Percentiles rank a stretch among this genome's conserved stretches.
These are phyloP conservation scores for Mola mola DNA, from an alignment of 2,113 vertebrate species.

Conservation along the genomic window DNA sequence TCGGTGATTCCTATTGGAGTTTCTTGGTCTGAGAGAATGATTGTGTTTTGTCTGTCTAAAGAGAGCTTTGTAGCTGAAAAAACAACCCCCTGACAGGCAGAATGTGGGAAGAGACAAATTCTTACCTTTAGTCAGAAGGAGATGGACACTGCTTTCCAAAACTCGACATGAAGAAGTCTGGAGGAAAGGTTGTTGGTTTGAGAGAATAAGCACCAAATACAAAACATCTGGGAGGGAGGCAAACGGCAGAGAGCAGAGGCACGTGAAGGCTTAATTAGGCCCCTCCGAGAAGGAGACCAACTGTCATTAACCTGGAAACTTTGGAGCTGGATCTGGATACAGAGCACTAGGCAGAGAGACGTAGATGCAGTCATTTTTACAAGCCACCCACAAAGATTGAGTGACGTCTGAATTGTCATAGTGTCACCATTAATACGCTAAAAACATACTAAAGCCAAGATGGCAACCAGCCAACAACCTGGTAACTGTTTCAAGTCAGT, in stretches of 20 bases:
- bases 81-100: constrained; percentile 38
- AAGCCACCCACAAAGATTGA: too few relatives aligned
- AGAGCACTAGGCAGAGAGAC: neutral
- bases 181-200: constrained; percentile 3
- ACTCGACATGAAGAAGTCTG: constrained; percentile 1
- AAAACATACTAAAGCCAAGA: too few relatives aligned
- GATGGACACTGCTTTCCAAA: constrained; percentile 34
- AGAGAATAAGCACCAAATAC: constrained; percentile 10
- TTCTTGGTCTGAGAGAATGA: constrained; percentile 35
- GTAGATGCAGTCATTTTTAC: too few relatives aligned
- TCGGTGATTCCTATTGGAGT: too few relatives aligned
- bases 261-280: constrained; percentile 59
- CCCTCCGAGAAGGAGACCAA: constrained; percentile 32
- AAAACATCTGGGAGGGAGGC: constrained; percentile 25
- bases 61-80: constrained; percentile 40
- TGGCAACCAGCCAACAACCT: too few relatives aligned
- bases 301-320: constrained; percentile 4
- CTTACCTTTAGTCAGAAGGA: constrained; percentile 38
- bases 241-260: constrained; percentile 35
- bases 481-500: too few relatives aligned
- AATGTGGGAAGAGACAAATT: constrained; percentile 34
- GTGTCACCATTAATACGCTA: too few relatives aligned
- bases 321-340: neutral
- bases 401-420: too few relatives aligned
- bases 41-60: constrained; percentile 48